Conservation (phyloP, 2,888 invertebrate genomes). For the Griposia aprilina region DNA sequence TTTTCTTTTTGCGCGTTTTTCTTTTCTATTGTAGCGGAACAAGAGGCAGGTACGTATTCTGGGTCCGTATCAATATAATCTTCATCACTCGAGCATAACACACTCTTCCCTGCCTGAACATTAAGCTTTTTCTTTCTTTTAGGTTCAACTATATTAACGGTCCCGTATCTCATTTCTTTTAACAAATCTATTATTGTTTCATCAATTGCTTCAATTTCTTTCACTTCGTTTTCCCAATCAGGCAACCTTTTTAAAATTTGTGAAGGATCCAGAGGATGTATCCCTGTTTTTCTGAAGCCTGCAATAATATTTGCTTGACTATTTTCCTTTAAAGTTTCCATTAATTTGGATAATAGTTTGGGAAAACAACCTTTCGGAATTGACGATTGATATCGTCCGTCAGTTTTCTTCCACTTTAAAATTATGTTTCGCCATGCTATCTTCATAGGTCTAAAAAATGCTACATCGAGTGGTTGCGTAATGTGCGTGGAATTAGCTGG, state of each 20-base stretch:
- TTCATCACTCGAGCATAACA: slow-evolving; percentile 2
- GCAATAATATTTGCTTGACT: background rate
- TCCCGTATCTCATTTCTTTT: slow-evolving; percentile 3
- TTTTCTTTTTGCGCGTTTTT: background rate
- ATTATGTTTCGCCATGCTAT: too few relatives aligned
- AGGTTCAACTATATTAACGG: background rate
- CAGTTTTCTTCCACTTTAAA: background rate
- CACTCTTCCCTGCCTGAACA: slow-evolving; percentile 3
- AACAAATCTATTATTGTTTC: background rate
- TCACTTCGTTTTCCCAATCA: background rate
- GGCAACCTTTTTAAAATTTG: slow-evolving; percentile 9
- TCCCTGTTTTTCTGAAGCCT: slow-evolving; percentile 1
- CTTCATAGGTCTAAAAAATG: too few relatives aligned
- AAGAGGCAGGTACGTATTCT: background rate
- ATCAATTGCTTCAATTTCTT: background rate
- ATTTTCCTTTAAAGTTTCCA: background rate
- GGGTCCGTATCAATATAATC: slow-evolving; percentile 3
- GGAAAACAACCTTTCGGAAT: slow-evolving; percentile 12
- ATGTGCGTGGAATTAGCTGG: too few relatives aligned
- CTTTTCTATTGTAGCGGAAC: background rate
- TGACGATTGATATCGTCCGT: background rate
- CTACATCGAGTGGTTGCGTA: too few relatives aligned
- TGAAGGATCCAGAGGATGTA: background rate
- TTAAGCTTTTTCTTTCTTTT: slow-evolving; percentile 6
- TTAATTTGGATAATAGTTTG: background rate